A percentile compares a stretch with the other conserved stretches of the same genome.
Evolutionary conservation across 2,888 invertebrate genomes (phyloP).

Genomic region (Lasioglossum zephyrum): DNA sequence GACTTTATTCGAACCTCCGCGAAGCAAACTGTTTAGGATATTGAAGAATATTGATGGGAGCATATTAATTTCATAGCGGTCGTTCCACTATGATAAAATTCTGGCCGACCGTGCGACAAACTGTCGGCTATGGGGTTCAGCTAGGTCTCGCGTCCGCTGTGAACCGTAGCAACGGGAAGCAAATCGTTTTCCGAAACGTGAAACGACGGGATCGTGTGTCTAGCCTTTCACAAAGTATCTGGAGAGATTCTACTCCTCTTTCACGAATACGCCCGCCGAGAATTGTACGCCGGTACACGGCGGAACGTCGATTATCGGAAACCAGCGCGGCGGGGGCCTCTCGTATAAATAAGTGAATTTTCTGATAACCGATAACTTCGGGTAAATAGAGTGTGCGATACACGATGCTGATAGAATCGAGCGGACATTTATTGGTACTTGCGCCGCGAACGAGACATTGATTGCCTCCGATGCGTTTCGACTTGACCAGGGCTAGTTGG

Average conservation of each 20-base stretch:
- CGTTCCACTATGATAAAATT: conserved; percentile 19
- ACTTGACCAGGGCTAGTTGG: neutral
- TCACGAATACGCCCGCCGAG: conserved; percentile 12
- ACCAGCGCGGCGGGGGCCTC: neutral
- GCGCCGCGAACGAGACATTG: neutral
- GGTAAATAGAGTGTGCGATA: conserved; percentile 42
- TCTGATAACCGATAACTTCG: conserved; percentile 43
- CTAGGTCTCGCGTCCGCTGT: neutral
- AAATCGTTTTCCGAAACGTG: conserved; percentile 42
- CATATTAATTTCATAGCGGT: no score
- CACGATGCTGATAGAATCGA: conserved; percentile 13
- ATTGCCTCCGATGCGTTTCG: neutral
- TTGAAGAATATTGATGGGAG: no score
- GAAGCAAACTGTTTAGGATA: neutral
- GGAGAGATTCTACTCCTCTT: neutral
- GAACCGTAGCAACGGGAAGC: conserved; percentile 6
- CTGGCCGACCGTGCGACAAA: conserved; percentile 47
- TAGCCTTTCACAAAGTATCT: conserved; percentile 12
- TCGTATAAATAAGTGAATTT: conserved; percentile 40
- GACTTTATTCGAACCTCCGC: conserved; percentile 9
- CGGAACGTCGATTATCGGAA: conserved; percentile 39
- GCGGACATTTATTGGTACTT: conserved; percentile 8
- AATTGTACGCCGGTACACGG: conserved; percentile 11
- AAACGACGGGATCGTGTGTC: conserved; percentile 26
- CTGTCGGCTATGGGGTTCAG: conserved; percentile 14